phyloP scores from a whole-genome alignment of 2,113 vertebrate species.

The Catharus bicknelli region DNA sequence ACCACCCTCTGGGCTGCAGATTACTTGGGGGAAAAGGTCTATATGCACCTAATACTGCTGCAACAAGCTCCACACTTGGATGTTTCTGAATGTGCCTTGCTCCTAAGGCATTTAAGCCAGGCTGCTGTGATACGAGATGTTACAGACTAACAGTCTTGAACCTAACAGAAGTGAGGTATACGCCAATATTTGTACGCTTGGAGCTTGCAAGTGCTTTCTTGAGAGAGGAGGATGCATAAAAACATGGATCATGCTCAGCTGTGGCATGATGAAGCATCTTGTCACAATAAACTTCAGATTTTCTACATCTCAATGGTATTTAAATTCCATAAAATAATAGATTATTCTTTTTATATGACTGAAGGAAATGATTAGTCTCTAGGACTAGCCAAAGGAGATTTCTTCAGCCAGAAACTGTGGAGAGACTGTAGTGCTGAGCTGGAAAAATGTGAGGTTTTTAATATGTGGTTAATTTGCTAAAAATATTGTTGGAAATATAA shows the following conservation, averaged over 20 bases:
- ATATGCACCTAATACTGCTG: neutral
- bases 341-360: neutral
- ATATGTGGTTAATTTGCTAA: constrained; percentile 50
- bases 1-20: neutral
- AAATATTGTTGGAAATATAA: constrained; percentile 39
- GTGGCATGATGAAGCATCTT: neutral
- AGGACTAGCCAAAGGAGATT: neutral
- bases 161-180: neutral
- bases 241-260: neutral
- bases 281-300: neutral
- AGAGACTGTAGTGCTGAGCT: neutral
- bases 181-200: neutral
- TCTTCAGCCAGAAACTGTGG: neutral
- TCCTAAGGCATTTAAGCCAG: neutral
- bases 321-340: neutral
- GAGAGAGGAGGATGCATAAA: neutral
- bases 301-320: neutral
- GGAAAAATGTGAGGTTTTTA: constrained; percentile 30
- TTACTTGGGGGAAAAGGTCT: neutral
- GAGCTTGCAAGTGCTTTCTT: neutral
- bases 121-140: neutral
- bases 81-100: neutral
- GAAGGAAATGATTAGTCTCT: neutral
- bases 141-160: neutral
- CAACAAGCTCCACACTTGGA: neutral